These are phyloP conservation scores for Andrena camellia DNA, from an alignment of 2,888 invertebrate genomes.

Conservation along the genomic window DNA sequence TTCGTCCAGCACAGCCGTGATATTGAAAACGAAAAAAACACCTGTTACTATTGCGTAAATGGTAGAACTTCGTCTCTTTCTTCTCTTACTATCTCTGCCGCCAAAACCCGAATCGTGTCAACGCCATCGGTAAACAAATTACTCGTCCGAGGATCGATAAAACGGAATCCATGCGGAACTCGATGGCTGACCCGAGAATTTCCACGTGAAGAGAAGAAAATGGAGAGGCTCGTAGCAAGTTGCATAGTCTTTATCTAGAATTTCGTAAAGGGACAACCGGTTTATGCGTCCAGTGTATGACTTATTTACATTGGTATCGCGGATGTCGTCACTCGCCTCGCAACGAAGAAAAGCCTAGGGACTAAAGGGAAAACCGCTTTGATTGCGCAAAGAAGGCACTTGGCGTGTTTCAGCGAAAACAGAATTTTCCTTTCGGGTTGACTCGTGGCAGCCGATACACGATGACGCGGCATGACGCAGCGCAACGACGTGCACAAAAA, in stretches of 20 bases:
- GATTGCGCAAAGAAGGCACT: background rate
- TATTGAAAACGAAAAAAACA: background rate
- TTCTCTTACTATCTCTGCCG: background rate
- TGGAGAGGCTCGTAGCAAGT: too few relatives aligned
- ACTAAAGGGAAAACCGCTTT: too few relatives aligned
- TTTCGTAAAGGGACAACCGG: too few relatives aligned
- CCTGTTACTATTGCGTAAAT: background rate
- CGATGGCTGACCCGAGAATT: background rate
- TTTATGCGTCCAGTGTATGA: too few relatives aligned
- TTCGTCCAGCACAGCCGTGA: constrained; percentile 4
- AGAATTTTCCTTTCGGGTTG: constrained; percentile 10
- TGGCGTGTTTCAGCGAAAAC: too few relatives aligned
- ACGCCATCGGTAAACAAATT: constrained; percentile 30
- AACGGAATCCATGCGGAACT: constrained; percentile 3
- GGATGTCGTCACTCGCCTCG: too few relatives aligned
- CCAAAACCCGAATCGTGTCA: constrained; percentile 13
- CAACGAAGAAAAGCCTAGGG: too few relatives aligned
- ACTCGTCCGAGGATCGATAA: constrained; percentile 19
- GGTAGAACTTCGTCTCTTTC: background rate
- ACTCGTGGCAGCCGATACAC: background rate
- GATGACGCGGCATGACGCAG: too few relatives aligned
- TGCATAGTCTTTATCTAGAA: too few relatives aligned
- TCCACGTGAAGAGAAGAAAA: background rate
- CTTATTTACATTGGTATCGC: too few relatives aligned
- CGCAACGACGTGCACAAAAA: constrained; percentile 33